Base-by-base conservation (phyloP, 2,888 invertebrate genomes). In the Calliscelio sp. region DNA sequence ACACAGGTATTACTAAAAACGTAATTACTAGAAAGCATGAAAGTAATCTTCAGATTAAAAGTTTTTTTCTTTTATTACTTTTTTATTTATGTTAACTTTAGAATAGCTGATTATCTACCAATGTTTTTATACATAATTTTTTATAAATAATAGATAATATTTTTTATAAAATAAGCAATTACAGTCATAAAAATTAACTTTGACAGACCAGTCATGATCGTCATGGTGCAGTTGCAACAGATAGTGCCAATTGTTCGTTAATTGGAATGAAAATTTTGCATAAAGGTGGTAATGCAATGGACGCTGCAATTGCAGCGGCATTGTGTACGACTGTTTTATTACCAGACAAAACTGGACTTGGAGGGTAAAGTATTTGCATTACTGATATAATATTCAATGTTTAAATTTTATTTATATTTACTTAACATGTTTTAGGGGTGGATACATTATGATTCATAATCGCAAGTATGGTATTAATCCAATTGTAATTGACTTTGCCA, bases 211-310 rank as follows among this genome's bases (percentile, higher is more conserved):
- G n/a, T 14, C 11, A 41, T 46, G 70, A 70, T 28, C 57, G 10
- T 28, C 96, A 97, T 93, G 97, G 97, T 63, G 96, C 96, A 88
- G 97, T 97, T 81, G 95, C 96, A 20, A 95, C 96, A 57, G 96
- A 95, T 88, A 96, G 95, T 89, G 94, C 94, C 86, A 94, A 95
- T 89, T 97, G 97, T 93, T 96, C 97, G 24, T 94, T 94, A 88
- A 95, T 96, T 74, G 97, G 97, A 59, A 95, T 95, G 16, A 94
- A 94, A 87, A 94, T 95, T 88, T 93, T 97, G 87, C 95, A 95
- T 92, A 93, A 94, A 87, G 96, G 96, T 55, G 97, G 97, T n/a
- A 95, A 94, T 93, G 96, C 97, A 24, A 94, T 96, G 0, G 97
- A 97, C 94, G 97, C 97, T 73, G 96, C 96, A 35, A 94, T 96